A percentile compares a stretch with the other conserved stretches of the same genome.
These are phyloP conservation scores for Onthophagus taurus DNA, from an alignment of 1,140 invertebrate species.

Conservation along the genomic window DNA sequence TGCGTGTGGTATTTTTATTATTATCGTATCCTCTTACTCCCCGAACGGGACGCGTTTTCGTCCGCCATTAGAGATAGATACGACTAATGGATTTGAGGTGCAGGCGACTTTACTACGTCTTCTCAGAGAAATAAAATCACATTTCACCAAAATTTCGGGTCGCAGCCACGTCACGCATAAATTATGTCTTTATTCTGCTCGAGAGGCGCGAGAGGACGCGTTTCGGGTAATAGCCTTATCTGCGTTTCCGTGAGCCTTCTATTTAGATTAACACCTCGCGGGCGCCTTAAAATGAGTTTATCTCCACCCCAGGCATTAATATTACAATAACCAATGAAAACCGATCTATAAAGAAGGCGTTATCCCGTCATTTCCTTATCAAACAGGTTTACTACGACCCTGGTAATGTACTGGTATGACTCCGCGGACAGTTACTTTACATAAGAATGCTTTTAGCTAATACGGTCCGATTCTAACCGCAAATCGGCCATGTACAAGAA, in stretches of 20 bases:
- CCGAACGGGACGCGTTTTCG: not conserved
- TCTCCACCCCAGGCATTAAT: conserved; percentile 15
- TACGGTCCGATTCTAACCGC: too few relatives aligned
- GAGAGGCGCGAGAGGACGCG: conserved; percentile 6
- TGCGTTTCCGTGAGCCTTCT: not conserved
- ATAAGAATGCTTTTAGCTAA: conserved; percentile 27
- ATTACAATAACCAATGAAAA: conserved; percentile 23
- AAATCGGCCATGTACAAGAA: too few relatives aligned
- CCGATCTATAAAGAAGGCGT: conserved; percentile 23
- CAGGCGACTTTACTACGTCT: not conserved
- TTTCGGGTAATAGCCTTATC: conserved; percentile 9
- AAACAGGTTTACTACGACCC: conserved; percentile 17
- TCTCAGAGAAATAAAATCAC: not conserved
- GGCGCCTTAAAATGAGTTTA: conserved; percentile 7
- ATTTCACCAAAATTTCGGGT: not conserved
- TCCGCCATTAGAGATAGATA: too few relatives aligned
- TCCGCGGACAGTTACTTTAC: conserved; percentile 21
- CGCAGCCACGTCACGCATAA: not conserved
- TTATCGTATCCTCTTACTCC: too few relatives aligned
- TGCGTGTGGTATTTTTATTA: too few relatives aligned
- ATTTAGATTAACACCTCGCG: conserved; percentile 12
- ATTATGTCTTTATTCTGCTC: conserved; percentile 8
- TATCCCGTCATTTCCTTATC: conserved; percentile 23
- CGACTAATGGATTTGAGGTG: not conserved
- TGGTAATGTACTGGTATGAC: conserved; percentile 20